A percentile compares a stretch with the other conserved stretches of the same genome.
These are phyloP conservation scores for Dryoscopus gambensis DNA, from an alignment of 2,113 vertebrate genomes.

Conservation along the genomic window DNA sequence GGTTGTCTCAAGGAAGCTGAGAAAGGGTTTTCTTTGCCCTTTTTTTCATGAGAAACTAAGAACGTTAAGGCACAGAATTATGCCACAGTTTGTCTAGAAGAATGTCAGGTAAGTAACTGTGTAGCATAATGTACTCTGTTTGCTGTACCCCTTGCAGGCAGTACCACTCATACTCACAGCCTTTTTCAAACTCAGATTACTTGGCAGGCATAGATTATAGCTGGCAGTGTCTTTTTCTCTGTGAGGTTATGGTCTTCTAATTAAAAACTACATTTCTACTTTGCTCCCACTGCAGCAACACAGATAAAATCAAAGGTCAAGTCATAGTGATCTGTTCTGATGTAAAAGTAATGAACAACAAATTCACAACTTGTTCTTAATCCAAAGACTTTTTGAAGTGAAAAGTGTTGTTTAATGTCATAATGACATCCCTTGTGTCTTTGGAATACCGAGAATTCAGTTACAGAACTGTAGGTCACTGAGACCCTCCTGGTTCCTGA, in stretches of 20 bases:
- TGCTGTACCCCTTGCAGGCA: background rate
- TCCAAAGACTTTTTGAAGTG: background rate
- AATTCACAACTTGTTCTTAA: background rate
- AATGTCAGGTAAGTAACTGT: slow-evolving; percentile 4
- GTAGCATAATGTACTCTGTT: background rate
- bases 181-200: background rate
- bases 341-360: background rate
- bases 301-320: background rate
- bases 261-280: background rate
- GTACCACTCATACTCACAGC: background rate
- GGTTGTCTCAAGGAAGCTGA: background rate
- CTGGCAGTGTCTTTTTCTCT: background rate
- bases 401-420: background rate
- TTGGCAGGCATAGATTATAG: background rate
- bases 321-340: background rate
- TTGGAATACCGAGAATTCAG: background rate
- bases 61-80: slow-evolving; percentile 4
- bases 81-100: slow-evolving; percentile 2
- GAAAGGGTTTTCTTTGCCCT: background rate
- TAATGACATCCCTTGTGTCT: background rate
- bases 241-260: background rate
- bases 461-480: background rate
- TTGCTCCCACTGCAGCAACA: background rate
- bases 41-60: background rate
- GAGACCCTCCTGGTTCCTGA: background rate